These are phyloP conservation scores for Mesocricetus auratus DNA, from an alignment of 2,113 vertebrate genomes.

Conservation along the genomic window DNA sequence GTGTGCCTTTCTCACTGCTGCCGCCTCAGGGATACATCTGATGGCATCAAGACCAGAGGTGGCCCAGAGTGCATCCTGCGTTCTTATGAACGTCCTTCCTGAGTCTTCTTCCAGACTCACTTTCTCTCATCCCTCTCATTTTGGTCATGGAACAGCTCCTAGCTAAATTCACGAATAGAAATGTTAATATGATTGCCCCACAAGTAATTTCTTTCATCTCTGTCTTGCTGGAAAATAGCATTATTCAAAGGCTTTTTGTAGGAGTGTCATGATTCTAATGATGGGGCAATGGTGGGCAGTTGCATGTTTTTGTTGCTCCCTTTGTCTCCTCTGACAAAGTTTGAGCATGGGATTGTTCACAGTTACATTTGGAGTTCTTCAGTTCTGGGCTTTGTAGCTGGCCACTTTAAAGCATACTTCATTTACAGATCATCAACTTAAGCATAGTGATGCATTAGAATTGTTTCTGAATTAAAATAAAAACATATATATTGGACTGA, in stretches of 20 bases:
- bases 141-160: neutral
- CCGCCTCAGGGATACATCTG: neutral
- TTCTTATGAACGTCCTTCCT: slow-evolving; percentile 24
- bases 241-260: slow-evolving; percentile 5
- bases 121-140: slow-evolving; percentile 40
- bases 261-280: slow-evolving; percentile 20
- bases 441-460: slow-evolving; percentile 5
- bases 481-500: slow-evolving; percentile 5
- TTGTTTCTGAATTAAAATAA: slow-evolving; percentile 10
- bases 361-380: neutral
- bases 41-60: neutral
- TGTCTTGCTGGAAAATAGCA: neutral
- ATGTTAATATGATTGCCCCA: neutral
- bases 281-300: neutral
- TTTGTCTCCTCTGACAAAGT: neutral
- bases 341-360: neutral
- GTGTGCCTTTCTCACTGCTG: neutral
- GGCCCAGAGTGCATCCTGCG: neutral
- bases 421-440: slow-evolving; percentile 38
- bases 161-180: neutral
- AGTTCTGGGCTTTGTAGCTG: neutral
- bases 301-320: neutral
- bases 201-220: slow-evolving; percentile 11
- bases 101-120: slow-evolving; percentile 4
- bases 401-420: slow-evolving; percentile 25